Percentiles rank a stretch among this genome's conserved stretches.
Evolutionary conservation across 2,113 vertebrate species (phyloP).

Genomic region (Nanorana parkeri): DNA sequence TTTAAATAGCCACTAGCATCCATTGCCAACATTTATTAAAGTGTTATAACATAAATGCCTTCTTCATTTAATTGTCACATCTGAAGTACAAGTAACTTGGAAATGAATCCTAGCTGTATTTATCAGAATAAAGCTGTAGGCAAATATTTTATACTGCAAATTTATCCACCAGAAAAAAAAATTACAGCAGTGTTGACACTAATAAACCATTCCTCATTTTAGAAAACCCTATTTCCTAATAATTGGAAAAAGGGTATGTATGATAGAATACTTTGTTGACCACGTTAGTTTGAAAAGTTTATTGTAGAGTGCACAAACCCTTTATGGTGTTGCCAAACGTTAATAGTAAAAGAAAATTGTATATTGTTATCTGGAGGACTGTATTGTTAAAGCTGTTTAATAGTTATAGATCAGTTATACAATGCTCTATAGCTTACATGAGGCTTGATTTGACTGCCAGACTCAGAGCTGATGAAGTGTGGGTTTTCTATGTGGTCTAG

Average conservation of each 20-base stretch:
- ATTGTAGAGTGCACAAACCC: neutral
- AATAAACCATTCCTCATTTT: conserved; percentile 32
- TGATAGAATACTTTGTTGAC: conserved; percentile 2
- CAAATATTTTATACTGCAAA: conserved; percentile 42
- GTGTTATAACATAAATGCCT: conserved; percentile 45
- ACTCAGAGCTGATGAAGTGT: conserved; percentile 1
- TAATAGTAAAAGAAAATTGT: conserved; percentile 14
- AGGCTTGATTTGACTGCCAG: conserved; percentile 25
- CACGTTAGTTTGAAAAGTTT: conserved; percentile 13
- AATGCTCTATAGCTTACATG: neutral
- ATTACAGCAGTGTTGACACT: conserved; percentile 30
- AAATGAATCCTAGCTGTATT: conserved; percentile 23
- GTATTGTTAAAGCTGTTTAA: conserved; percentile 25
- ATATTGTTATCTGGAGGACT: conserved; percentile 33
- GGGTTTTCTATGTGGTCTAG: conserved; percentile 1
- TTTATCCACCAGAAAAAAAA: conserved; percentile 24
- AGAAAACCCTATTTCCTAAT: neutral
- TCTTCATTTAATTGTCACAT: conserved; percentile 44
- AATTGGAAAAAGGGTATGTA: neutral
- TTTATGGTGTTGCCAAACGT: conserved; percentile 13
- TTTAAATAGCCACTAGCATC: conserved; percentile 30
- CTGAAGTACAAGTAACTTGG: conserved; percentile 10
- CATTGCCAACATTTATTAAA: conserved; percentile 43
- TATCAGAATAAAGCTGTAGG: conserved; percentile 42
- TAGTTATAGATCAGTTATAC: conserved; percentile 22